Evolutionary conservation across 2,888 invertebrate genomes (phyloP).

Genomic region (Netelia melanura): DNA sequence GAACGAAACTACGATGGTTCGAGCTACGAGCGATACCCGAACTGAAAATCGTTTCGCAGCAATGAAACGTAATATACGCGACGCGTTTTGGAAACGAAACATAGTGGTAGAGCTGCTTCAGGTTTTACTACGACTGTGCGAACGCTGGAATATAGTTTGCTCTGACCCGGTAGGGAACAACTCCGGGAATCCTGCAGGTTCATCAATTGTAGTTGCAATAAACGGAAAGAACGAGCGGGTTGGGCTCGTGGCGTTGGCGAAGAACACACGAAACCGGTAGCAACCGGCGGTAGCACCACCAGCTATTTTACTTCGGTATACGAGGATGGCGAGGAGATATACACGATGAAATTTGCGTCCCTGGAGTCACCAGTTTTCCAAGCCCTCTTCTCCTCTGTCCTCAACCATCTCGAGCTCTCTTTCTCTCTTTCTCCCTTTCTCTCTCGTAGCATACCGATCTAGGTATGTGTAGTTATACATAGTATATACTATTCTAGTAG

Average conservation of each 20-base stretch:
- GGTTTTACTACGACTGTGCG: slow-evolving; percentile 3
- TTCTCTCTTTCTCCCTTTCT: not conserved
- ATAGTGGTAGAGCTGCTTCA: not conserved
- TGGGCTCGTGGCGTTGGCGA: slow-evolving; percentile 45
- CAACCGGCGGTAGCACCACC: slow-evolving; percentile 38
- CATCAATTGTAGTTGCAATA: slow-evolving; percentile 76
- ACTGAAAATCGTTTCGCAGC: slow-evolving; percentile 59
- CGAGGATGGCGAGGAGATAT: slow-evolving; percentile 67
- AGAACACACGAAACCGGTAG: slow-evolving; percentile 73
- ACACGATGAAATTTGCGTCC: slow-evolving; percentile 71
- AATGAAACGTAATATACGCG: slow-evolving; percentile 57
- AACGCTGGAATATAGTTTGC: slow-evolving; percentile 11
- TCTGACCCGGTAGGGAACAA: slow-evolving; percentile 41
- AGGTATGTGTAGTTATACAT: slow-evolving; percentile 62
- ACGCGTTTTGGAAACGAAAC: slow-evolving; percentile 61
- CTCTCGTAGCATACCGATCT: slow-evolving; percentile 56
- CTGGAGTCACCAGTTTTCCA: slow-evolving; percentile 71
- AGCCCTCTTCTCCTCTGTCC: slow-evolving; percentile 59
- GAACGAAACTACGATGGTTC: slow-evolving; percentile 50
- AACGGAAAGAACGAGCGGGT: slow-evolving; percentile 73
- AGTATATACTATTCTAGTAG: slow-evolving; percentile 39
- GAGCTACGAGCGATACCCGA: slow-evolving; percentile 36
- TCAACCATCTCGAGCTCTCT: slow-evolving; percentile 49
- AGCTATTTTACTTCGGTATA: slow-evolving; percentile 75
- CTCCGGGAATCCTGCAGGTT: slow-evolving; percentile 59